phyloP scores from a whole-genome alignment of 2,797 vertebrate species.

The Onychomys torridus region DNA sequence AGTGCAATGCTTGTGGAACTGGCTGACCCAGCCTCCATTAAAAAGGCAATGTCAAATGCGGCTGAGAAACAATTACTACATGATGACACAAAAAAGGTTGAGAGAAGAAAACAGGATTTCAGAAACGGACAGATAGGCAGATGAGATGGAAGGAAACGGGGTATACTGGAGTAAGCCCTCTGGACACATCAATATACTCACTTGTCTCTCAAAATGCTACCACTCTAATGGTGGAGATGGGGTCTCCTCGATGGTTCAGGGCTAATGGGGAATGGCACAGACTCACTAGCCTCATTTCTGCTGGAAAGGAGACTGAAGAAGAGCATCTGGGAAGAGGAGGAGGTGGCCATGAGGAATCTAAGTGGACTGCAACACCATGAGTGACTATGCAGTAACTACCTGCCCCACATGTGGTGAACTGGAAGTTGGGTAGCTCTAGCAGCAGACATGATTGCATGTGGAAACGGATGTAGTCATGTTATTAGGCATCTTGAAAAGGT shows the following conservation, averaged over 20 bases:
- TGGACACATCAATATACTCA: background rate
- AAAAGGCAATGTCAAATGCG: slow-evolving; percentile 51
- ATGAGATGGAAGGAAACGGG: slow-evolving; percentile 35
- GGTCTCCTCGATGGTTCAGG: background rate
- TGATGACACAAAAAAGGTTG: slow-evolving; percentile 31
- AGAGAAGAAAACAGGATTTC: slow-evolving; percentile 24
- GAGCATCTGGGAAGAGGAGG: background rate
- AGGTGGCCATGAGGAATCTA: slow-evolving; percentile 17
- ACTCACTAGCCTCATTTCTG: slow-evolving; percentile 25
- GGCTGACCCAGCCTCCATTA: background rate
- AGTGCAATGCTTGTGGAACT: slow-evolving; percentile 16
- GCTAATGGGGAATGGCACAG: background rate
- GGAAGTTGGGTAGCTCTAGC: slow-evolving; percentile 13
- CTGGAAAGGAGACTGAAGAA: slow-evolving; percentile 17
- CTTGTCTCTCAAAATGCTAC: slow-evolving; percentile 28
- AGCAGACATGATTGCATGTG: slow-evolving; percentile 56
- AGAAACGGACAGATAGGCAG: background rate
- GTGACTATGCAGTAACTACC: background rate
- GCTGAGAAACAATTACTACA: slow-evolving; percentile 1
- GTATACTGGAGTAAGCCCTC: background rate
- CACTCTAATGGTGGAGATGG: background rate
- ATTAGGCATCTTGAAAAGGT: background rate
- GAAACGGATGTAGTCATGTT: background rate
- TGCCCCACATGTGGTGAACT: background rate
- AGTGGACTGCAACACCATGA: background rate